phyloP scores from a whole-genome alignment of 2,888 invertebrate genomes.

The Watsonalla binaria region DNA sequence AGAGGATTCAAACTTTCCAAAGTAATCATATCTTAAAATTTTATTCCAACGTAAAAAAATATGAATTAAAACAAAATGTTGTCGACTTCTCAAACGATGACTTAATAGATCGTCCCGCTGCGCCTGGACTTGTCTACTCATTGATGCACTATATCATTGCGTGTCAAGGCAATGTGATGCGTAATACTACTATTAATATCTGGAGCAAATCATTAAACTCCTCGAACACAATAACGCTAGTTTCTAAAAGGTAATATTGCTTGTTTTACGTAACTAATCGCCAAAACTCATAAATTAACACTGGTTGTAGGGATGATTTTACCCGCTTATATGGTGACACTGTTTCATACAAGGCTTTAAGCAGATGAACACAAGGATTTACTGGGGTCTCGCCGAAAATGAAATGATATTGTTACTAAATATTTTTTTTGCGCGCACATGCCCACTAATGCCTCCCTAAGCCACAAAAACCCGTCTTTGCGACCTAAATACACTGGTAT shows the following conservation, averaged over 20 bases:
- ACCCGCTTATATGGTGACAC: constrained; percentile 35
- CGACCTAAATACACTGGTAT: background rate
- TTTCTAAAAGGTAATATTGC: background rate
- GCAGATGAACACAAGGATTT: constrained; percentile 42
- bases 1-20: no score
- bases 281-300: constrained; percentile 12
- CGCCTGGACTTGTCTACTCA: no score
- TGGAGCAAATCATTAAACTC: no score
- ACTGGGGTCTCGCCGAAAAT: constrained; percentile 15
- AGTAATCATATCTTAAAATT: no score
- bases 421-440: constrained; percentile 17
- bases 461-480: background rate
- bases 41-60: no score
- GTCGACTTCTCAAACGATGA: no score
- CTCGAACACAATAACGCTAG: background rate
- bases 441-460: constrained; percentile 1
- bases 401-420: constrained; percentile 30
- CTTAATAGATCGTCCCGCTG: no score
- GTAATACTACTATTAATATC: no score
- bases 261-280: background rate
- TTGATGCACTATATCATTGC: no score
- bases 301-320: constrained; percentile 28
- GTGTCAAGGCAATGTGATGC: no score
- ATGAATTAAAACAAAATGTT: no score
- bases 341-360: constrained; percentile 36